Conservation (phyloP, 2,113 vertebrate species). For the Lampris megalopsis region DNA sequence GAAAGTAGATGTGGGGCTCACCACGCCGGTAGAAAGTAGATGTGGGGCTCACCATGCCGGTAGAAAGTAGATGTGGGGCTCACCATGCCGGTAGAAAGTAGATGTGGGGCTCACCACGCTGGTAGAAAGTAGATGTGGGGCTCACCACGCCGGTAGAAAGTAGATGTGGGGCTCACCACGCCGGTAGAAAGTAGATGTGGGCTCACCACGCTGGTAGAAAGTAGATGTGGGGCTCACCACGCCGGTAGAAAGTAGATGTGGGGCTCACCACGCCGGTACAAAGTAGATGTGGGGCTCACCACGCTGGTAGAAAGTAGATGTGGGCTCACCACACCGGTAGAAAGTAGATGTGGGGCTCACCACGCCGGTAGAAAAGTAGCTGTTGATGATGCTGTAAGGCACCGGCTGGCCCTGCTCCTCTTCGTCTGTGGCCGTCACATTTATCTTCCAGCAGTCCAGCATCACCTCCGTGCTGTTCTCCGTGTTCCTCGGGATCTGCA, state of each 20-base stretch:
- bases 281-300: slow-evolving; percentile 50
- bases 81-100: slow-evolving; percentile 61
- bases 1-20: slow-evolving; percentile 35
- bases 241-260: slow-evolving; percentile 17
- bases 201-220: slow-evolving; percentile 67
- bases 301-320: slow-evolving; percentile 44
- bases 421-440: slow-evolving; percentile 90
- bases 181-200: slow-evolving; percentile 17
- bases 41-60: slow-evolving; percentile 67
- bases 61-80: slow-evolving; percentile 10
- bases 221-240: slow-evolving; percentile 61
- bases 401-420: slow-evolving; percentile 94
- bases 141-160: slow-evolving; percentile 67
- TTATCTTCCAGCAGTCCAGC: slow-evolving; percentile 95
- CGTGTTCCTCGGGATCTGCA: slow-evolving; percentile 94
- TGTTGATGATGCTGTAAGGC: slow-evolving; percentile 96
- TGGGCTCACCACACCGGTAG: slow-evolving; percentile 68
- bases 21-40: slow-evolving; percentile 55
- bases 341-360: slow-evolving; percentile 51
- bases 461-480: slow-evolving; percentile 94
- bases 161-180: slow-evolving; percentile 61
- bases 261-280: slow-evolving; percentile 67
- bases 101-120: slow-evolving; percentile 67
- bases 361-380: slow-evolving; percentile 95
- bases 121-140: neutral